A percentile compares a stretch with the other conserved stretches of the same genome.
phyloP scores from a whole-genome alignment of 2,797 vertebrate species.

The Rhinogobio ventralis region DNA sequence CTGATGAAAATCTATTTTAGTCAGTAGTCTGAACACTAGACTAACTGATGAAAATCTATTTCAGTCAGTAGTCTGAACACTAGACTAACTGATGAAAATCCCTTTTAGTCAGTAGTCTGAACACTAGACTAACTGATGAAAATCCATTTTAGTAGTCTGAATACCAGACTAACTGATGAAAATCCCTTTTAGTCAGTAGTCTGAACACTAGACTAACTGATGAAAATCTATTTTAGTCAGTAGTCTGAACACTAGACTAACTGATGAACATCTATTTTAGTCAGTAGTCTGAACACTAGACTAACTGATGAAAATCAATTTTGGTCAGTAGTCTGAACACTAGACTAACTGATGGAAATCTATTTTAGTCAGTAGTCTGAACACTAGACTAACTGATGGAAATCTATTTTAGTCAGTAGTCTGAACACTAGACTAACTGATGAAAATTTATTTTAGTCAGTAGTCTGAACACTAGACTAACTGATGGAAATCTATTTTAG shows the following conservation, averaged over 20 bases:
- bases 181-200: not conserved
- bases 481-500: rapidly evolving
- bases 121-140: not conserved
- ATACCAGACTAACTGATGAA: not conserved
- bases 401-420: not conserved
- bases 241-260: not conserved
- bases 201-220: not conserved
- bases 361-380: not conserved
- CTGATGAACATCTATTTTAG: rapidly evolving
- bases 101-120: too few relatives aligned
- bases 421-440: not conserved
- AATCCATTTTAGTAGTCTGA: not conserved
- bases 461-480: not conserved
- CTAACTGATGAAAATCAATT: not conserved
- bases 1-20: too few relatives aligned
- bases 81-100: not conserved
- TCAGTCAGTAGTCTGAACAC: not conserved
- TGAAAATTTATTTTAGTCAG: too few relatives aligned
- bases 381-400: not conserved
- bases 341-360: not conserved
- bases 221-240: not conserved
- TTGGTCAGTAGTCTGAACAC: too few relatives aligned
- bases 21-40: not conserved
- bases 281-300: not conserved
- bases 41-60: not conserved